Evolutionary conservation across 1,140 invertebrate genomes (phyloP).

Genomic region (Trachelipus rathkii): DNA sequence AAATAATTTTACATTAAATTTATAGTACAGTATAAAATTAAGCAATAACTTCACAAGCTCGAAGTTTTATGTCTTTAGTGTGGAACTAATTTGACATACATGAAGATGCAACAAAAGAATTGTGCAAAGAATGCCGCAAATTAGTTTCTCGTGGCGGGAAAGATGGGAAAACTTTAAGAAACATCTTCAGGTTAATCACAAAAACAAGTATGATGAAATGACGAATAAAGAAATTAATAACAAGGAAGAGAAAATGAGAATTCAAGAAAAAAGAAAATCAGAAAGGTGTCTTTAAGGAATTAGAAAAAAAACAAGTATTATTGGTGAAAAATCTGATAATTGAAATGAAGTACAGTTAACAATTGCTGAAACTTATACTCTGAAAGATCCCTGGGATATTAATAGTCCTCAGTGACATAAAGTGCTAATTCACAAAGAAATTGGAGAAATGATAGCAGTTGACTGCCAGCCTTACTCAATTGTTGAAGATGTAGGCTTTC

Average conservation of each 20-base stretch:
- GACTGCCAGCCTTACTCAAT: conserved; percentile 45
- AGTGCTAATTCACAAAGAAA: conserved; percentile 24
- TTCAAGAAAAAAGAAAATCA: conserved; percentile 25
- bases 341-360: neutral
- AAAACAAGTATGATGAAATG: conserved; percentile 18
- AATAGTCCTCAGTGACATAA: conserved; percentile 24
- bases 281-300: neutral
- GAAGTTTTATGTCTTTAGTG: no score
- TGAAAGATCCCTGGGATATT: conserved; percentile 19
- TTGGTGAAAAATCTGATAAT: neutral
- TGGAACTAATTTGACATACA: no score
- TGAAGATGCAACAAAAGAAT: neutral
- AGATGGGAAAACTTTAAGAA: conserved; percentile 19
- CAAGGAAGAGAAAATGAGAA: conserved; percentile 14
- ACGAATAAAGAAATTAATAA: no score
- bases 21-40: no score
- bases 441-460: conserved; percentile 39
- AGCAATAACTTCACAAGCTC: no score
- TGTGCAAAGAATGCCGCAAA: neutral
- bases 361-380: conserved; percentile 12
- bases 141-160: neutral
- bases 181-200: conserved; percentile 22
- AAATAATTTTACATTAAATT: no score
- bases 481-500: conserved; percentile 45
- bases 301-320: neutral